phyloP scores from a whole-genome alignment of 2,797 vertebrate species.

The Coregonus suidteri region DNA sequence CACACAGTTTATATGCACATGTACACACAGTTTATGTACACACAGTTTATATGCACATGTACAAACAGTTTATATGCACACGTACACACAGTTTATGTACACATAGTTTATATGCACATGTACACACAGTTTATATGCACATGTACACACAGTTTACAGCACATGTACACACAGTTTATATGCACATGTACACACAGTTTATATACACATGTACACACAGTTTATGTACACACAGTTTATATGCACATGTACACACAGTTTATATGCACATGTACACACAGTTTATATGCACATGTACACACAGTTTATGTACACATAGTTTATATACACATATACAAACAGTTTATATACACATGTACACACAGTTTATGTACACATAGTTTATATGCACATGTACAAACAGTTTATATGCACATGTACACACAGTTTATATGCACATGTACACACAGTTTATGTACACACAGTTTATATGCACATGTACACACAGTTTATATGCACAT shows the following conservation, averaged over 20 bases:
- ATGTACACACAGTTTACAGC: not conserved
- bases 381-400: not conserved
- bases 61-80: not conserved
- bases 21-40: not conserved
- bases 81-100: no score
- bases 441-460: not conserved
- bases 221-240: not conserved
- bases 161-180: not conserved
- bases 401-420: not conserved
- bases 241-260: not conserved
- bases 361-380: conserved; percentile 57
- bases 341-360: not conserved
- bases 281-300: not conserved
- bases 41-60: not conserved
- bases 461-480: no score
- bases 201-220: no score
- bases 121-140: not conserved
- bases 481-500: not conserved
- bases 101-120: no score
- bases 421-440: not conserved
- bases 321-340: no score
- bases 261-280: not conserved
- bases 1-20: not conserved
- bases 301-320: not conserved
- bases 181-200: not conserved